Evolutionary conservation across 1,140 invertebrate genomes (phyloP).

Genomic region (Tetramorium alpestre): DNA sequence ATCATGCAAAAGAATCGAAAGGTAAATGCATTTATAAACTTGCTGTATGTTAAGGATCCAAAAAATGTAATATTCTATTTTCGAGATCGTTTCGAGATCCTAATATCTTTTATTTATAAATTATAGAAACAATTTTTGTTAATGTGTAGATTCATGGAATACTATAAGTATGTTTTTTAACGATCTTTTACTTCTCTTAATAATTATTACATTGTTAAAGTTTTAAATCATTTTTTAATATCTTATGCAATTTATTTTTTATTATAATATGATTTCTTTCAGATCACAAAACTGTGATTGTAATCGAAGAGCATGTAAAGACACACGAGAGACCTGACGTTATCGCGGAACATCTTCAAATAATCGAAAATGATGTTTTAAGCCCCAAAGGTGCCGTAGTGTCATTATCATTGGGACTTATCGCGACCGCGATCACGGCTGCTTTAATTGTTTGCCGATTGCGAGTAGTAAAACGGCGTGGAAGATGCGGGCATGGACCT

Average conservation of each 20-base stretch:
- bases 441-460: conserved; percentile 94
- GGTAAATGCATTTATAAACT: conserved; percentile 45
- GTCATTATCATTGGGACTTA: conserved; percentile 89
- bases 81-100: not conserved
- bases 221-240: not conserved
- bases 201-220: not conserved
- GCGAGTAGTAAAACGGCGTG: conserved; percentile 89
- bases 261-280: not conserved
- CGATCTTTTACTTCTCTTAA: not conserved
- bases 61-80: not conserved
- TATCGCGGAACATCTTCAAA: conserved; percentile 68
- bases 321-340: conserved; percentile 43
- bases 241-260: conserved; percentile 5
- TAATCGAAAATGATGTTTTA: conserved; percentile 87
- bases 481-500: conserved; percentile 92
- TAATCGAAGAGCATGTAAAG: conserved; percentile 73
- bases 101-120: not conserved
- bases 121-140: not conserved
- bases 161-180: not conserved
- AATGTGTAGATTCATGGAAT: not conserved
- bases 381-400: conserved; percentile 93
- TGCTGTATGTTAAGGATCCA: not conserved
- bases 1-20: conserved; percentile 64
- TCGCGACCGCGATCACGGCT: conserved; percentile 88
- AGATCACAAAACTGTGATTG: conserved; percentile 73